A percentile compares a stretch with the other conserved stretches of the same genome.
These are phyloP conservation scores for Channallabes apus DNA, from an alignment of 2,797 vertebrate genomes.

Conservation along the genomic window DNA sequence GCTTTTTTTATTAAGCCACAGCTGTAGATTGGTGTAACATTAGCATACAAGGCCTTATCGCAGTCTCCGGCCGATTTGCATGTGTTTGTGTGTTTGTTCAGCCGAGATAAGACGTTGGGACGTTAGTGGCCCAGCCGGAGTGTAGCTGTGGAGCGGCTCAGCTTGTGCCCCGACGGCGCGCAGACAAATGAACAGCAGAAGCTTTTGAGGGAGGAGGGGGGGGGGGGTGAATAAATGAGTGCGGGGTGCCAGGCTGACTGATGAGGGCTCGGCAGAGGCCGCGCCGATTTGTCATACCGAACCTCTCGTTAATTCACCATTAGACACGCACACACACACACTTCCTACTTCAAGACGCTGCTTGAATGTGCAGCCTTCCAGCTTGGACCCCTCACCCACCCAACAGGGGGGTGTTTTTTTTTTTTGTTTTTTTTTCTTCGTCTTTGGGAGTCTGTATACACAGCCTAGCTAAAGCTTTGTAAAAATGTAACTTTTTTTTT, in stretches of 20 bases:
- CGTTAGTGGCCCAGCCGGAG: not conserved
- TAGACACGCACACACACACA: not conserved
- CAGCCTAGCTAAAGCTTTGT: slow-evolving; percentile 12
- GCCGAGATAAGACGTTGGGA: not conserved
- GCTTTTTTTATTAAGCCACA: not conserved
- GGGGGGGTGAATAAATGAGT: slow-evolving; percentile 31
- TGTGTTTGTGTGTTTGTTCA: slow-evolving; percentile 4
- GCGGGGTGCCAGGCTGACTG: slow-evolving; percentile 28
- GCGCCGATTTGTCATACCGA: slow-evolving; percentile 45
- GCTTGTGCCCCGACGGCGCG: not conserved
- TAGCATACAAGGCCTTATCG: not conserved
- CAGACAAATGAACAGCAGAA: slow-evolving; percentile 32
- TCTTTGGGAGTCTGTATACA: slow-evolving; percentile 19
- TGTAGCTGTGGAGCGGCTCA: not conserved
- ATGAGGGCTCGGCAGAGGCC: slow-evolving; percentile 32
- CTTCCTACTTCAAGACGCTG: slow-evolving; percentile 15
- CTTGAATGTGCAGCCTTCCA: slow-evolving; percentile 18
- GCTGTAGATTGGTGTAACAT: not conserved
- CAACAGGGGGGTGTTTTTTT: not conserved
- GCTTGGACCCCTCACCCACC: slow-evolving; percentile 37
- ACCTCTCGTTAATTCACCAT: slow-evolving; percentile 44
- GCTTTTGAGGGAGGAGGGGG: not conserved
- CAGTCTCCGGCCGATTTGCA: slow-evolving; percentile 37
- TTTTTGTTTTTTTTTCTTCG: not conserved
- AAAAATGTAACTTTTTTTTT: too few species aligned